Base-by-base conservation (phyloP, 2,888 invertebrate genomes). In the Nomada ferruginata region DNA sequence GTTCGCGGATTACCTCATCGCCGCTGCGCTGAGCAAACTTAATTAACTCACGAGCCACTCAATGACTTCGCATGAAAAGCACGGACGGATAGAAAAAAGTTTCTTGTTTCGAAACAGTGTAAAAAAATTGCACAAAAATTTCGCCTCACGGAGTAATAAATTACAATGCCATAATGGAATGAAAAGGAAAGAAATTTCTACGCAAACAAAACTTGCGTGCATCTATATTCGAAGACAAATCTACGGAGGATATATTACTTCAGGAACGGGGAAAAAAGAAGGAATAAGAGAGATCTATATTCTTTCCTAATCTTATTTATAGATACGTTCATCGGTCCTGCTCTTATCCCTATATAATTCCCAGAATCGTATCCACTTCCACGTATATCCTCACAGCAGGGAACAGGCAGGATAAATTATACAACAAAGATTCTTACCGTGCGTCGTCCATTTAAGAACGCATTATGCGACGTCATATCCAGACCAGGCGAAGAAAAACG, bases 11-110 rank as follows among this genome's bases (percentile, higher is more conserved):
- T 78, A 73, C 29, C 74, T 26, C 55, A 20, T 11, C 57, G n/a
- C 18, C 29, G 75, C 44, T 52, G 74, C 47, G 36, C 61, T 42
- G 60, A 55, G 59, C 29, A 69, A 66, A 73, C 68, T 59, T 86
- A 80, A 86, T 85, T 86, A 85, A 86, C 75, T 52, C 44, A n/a
- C 73, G 20, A 36, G 64, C 61, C 23, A 36, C 64, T 80, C 74
- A 63, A 74, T 57, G 61, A 47, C 59, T 20, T n/a, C 15, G 50
- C 53, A 20, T 53, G n/a, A 53, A 53, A 18, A 53, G 10, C n/a
- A 53, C 36, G 36, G 53, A 53, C 53, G 20, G 20, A 2, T n/a
- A 2, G 26, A 26, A 26, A 26, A 26, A 26, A 26, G 26, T 26
- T 26, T 26, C 26, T 26, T 26, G 26, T 26, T 26, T 26, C 26